These are phyloP conservation scores for Palloptera scutellata DNA, from an alignment of 2,888 invertebrate species.

Conservation along the genomic window DNA sequence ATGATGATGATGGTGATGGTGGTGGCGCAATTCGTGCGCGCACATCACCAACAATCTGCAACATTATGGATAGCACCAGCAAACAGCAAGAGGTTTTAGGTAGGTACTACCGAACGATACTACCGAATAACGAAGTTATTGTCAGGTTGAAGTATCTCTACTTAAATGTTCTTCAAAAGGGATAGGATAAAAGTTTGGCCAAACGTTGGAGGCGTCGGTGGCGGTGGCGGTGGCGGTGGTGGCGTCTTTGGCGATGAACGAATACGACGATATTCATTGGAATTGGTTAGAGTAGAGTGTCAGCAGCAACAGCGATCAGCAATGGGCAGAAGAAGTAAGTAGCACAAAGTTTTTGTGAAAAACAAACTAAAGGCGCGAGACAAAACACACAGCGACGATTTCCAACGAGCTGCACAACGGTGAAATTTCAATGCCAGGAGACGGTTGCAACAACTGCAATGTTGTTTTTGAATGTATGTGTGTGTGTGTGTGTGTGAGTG, in stretches of 20 bases:
- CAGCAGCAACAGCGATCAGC: slow-evolving; percentile 13
- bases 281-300: slow-evolving; percentile 14
- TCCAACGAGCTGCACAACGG: slow-evolving; percentile 19
- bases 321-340: slow-evolving; percentile 6
- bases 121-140: background rate
- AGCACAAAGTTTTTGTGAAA: background rate
- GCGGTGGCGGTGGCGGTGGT: slow-evolving; percentile 14
- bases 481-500: background rate
- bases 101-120: background rate
- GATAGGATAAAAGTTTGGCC: background rate
- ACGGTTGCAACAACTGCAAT: slow-evolving; percentile 31
- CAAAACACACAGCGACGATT: slow-evolving; percentile 17
- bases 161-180: too few species aligned
- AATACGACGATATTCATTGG: slow-evolving; percentile 17
- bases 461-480: background rate
- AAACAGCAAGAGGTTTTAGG: background rate
- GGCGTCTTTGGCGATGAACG: slow-evolving; percentile 21
- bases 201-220: background rate
- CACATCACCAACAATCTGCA: too few species aligned
- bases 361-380: too few species aligned
- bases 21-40: too few species aligned
- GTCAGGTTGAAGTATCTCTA: background rate
- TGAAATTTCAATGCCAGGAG: too few species aligned
- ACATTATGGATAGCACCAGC: too few species aligned
- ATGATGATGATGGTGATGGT: too few species aligned